These are phyloP conservation scores for Sminthurinus signatus DNA, from an alignment of 1,140 invertebrate species.

Conservation along the genomic window DNA sequence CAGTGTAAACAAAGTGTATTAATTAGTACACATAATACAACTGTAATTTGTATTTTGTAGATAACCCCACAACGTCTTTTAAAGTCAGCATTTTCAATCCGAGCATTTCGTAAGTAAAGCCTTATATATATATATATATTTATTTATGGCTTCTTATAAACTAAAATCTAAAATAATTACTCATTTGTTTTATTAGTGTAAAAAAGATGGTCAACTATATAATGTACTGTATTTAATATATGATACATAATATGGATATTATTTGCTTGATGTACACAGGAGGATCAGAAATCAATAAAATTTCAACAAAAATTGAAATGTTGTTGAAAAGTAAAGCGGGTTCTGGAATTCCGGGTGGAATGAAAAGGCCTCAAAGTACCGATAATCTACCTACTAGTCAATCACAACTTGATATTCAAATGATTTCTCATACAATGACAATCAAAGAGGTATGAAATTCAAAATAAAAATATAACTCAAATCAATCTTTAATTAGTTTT, in stretches of 20 bases:
- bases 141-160: no score
- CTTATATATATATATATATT: no score
- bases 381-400: constrained; percentile 85
- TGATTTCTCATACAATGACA: constrained; percentile 84
- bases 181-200: no score
- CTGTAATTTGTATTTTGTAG: constrained; percentile 44
- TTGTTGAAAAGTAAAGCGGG: constrained; percentile 70
- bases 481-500: neutral
- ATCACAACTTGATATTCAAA: constrained; percentile 84
- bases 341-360: constrained; percentile 43
- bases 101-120: constrained; percentile 81
- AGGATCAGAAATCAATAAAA: constrained; percentile 82
- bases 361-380: constrained; percentile 69
- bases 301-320: constrained; percentile 88
- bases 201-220: no score
- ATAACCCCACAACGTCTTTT: constrained; percentile 75
- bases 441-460: constrained; percentile 67
- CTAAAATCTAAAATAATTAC: no score
- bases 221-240: no score
- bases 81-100: constrained; percentile 82
- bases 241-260: no score
- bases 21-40: no score
- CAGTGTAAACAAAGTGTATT: neutral
- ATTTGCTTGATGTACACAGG: no score
- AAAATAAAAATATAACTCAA: no score